Evolutionary conservation across 2,113 vertebrate genomes (phyloP).

Genomic region (Enhydra lutris): DNA sequence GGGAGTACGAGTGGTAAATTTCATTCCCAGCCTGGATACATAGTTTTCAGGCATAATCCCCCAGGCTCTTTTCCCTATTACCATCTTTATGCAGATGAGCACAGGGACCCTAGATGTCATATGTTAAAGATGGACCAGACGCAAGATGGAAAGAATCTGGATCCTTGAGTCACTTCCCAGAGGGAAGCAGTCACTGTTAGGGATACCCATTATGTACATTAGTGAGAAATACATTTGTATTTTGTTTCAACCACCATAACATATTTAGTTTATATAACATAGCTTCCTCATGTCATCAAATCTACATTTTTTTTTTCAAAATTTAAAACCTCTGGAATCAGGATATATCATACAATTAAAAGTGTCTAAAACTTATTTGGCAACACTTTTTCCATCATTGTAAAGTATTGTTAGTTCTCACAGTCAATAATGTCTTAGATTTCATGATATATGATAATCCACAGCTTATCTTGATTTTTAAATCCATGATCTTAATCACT

Average conservation of each 20-base stretch:
- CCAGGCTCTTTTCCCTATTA: neutral
- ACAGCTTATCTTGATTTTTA: neutral
- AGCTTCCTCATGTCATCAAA: neutral
- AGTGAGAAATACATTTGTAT: neutral
- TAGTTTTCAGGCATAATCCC: neutral
- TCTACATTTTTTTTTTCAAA: neutral
- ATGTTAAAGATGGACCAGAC: neutral
- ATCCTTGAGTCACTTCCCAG: neutral
- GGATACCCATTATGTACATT: rapidly evolving
- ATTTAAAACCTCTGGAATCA: neutral
- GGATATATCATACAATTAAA: neutral
- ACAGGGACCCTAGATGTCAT: neutral
- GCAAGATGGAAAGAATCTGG: neutral
- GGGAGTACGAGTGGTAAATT: neutral
- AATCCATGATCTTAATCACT: neutral
- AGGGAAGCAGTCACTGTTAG: neutral
- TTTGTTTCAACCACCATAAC: neutral
- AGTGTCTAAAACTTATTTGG: neutral
- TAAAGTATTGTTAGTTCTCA: neutral
- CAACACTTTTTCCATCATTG: neutral
- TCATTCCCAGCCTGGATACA: neutral
- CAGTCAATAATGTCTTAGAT: neutral
- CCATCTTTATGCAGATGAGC: neutral
- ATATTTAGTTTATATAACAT: neutral
- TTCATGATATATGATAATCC: neutral